phyloP scores from a whole-genome alignment of 2,888 invertebrate species.

The Torymus tubicola region DNA sequence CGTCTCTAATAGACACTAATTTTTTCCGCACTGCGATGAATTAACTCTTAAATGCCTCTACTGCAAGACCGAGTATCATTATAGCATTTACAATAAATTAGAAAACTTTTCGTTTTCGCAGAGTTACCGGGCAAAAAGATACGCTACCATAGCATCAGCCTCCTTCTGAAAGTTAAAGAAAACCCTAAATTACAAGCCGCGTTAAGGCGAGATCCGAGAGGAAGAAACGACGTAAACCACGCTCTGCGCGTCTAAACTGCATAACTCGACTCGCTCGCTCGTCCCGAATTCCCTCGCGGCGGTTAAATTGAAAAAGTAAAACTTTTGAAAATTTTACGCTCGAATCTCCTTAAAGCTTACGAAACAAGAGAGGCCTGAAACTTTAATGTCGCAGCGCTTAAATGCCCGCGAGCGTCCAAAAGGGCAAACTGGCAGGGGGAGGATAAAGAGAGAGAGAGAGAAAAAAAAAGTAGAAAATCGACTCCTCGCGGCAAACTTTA shows the following conservation, averaged over 20 bases:
- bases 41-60: too few relatives aligned
- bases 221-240: constrained; percentile 13
- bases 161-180: not conserved
- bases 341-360: constrained; percentile 26
- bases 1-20: not conserved
- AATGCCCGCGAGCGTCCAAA: not conserved
- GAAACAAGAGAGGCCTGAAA: constrained; percentile 28
- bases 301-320: constrained; percentile 38
- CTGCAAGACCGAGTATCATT: too few relatives aligned
- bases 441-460: not conserved
- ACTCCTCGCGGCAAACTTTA: constrained; percentile 39
- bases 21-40: too few relatives aligned
- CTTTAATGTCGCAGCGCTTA: constrained; percentile 36
- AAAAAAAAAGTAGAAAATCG: not conserved
- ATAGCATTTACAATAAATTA: constrained; percentile 3
- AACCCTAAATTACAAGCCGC: constrained; percentile 23
- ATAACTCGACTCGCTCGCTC: not conserved
- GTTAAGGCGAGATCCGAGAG: not conserved
- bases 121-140: not conserved
- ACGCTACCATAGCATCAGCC: not conserved
- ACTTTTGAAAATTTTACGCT: constrained; percentile 47
- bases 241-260: not conserved
- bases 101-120: not conserved
- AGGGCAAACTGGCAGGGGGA: not conserved
- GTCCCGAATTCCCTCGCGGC: too few relatives aligned